Evolutionary conservation across 2,888 invertebrate species (phyloP).

Genomic region (Oscheius sp.): DNA sequence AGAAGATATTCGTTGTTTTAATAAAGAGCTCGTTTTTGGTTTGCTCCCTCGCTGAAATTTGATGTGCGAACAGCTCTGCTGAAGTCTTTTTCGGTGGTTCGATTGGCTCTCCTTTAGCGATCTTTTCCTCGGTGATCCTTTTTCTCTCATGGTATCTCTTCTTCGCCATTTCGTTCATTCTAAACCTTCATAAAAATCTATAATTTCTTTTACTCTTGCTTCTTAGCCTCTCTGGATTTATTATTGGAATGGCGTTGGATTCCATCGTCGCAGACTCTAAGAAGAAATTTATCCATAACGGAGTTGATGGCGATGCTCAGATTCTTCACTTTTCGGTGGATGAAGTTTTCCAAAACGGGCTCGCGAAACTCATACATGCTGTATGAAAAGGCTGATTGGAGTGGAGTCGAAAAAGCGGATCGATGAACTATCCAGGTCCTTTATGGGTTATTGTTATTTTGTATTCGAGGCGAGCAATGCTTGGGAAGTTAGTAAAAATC

Average conservation of each 20-base stretch:
- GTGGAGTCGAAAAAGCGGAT: too few relatives aligned
- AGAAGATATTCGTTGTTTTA: slow-evolving; percentile 16
- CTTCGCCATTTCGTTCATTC: slow-evolving; percentile 15
- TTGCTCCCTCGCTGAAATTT: slow-evolving; percentile 11
- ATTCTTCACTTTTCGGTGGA: slow-evolving; percentile 29
- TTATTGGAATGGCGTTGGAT: slow-evolving; percentile 32
- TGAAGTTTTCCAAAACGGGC: slow-evolving; percentile 14
- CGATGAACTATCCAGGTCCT: too few relatives aligned
- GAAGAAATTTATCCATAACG: slow-evolving; percentile 34
- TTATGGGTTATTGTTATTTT: too few relatives aligned
- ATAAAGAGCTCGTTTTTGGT: slow-evolving; percentile 19
- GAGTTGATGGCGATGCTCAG: slow-evolving; percentile 28
- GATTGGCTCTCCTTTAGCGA: slow-evolving; percentile 7
- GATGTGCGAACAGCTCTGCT: slow-evolving; percentile 10
- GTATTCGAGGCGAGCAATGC: too few relatives aligned
- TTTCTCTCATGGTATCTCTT: slow-evolving; percentile 28
- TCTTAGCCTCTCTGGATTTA: not conserved
- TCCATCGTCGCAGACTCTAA: slow-evolving; percentile 45
- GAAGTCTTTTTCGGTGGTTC: slow-evolving; percentile 7
- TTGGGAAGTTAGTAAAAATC: too few relatives aligned
- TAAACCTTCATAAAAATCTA: too few relatives aligned
- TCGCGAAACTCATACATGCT: too few relatives aligned
- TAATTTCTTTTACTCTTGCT: not conserved
- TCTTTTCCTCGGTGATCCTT: slow-evolving; percentile 4
- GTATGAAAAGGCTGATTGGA: too few relatives aligned